phyloP scores from a whole-genome alignment of 2,797 vertebrate species.

The Molossus molossus region DNA sequence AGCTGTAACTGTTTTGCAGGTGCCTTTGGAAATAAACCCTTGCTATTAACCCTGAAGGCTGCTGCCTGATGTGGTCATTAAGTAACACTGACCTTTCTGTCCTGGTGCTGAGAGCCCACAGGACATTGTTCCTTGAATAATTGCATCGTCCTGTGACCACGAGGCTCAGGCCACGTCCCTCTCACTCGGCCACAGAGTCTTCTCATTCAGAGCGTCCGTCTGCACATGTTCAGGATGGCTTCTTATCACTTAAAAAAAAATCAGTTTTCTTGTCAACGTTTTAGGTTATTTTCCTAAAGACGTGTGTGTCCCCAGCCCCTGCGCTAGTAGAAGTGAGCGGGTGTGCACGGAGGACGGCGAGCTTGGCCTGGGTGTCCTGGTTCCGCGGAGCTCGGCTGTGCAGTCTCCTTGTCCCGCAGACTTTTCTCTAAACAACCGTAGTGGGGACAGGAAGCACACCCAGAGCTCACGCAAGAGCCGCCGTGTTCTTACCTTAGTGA shows the following conservation, averaged over 20 bases:
- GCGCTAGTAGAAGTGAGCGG: background rate
- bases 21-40: constrained; percentile 75
- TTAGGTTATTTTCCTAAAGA: background rate
- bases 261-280: background rate
- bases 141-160: fast-evolving
- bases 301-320: background rate
- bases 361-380: background rate
- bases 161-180: background rate
- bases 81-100: background rate
- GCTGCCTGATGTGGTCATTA: background rate
- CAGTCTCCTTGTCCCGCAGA: background rate
- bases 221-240: background rate
- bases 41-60: constrained; percentile 58
- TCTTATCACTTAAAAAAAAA: background rate
- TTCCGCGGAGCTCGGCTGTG: background rate
- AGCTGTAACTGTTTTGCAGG: constrained; percentile 60
- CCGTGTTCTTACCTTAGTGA: background rate
- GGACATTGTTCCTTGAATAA: fast-evolving
- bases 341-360: no score
- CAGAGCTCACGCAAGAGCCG: background rate
- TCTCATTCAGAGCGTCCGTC: background rate
- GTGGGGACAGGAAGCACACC: background rate
- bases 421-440: background rate
- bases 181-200: background rate
- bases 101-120: background rate